Evolutionary conservation across 2,113 vertebrate genomes (phyloP), one percentile per base, ranked within the genome.

Genomic region (Puntigrus tetrazona): DNA sequence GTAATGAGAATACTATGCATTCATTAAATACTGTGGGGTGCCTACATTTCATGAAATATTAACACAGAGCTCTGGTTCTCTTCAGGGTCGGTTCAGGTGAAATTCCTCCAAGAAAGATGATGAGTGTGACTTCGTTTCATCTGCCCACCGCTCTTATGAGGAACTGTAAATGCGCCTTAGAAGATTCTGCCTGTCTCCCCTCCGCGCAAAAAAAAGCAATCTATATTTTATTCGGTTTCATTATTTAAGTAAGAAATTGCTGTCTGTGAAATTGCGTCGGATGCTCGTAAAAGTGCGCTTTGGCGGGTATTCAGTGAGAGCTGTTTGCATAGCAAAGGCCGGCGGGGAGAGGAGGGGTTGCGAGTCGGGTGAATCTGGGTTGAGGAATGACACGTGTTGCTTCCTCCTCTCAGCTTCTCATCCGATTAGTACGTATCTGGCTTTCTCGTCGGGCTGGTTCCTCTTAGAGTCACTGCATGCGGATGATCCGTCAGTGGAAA

Each of bases 221-320:
- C 73, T 87, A 85, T 57, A 11, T 88, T 87, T 84, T 81, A 18
- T 83, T 90, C 50, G 47, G 81, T 79, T 77, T 89, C 52, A 84
- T 90, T 85, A 88, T 83, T 84, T 84, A 76, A 88, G n/a, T n/a
- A n/a, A n/a, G n/a, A 75, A 36, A 57, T 76, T 82, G 36, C 63
- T 55, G 75, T 81, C 84, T 88, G 83, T n/a, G n/a, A n/a, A 89
- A 88, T 85, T 59, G 50, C 43, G 69, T 82, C 31, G 38, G 6
- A 18, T 43, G 75, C 85, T 83, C 61, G 78, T 86, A 84, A 72
- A 84, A 36, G 22, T 38, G 27, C 45, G 22, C 70, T 76, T 85
- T 14, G 7, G 91, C 89, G 92, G 92, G 93, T 89, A 93, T 93
- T 92, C 85, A 92, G 79, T 4, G n/a, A n/a, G 34, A 45, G 57